phyloP scores from a whole-genome alignment of 2,888 invertebrate genomes.

The Microplitis deprimator region DNA sequence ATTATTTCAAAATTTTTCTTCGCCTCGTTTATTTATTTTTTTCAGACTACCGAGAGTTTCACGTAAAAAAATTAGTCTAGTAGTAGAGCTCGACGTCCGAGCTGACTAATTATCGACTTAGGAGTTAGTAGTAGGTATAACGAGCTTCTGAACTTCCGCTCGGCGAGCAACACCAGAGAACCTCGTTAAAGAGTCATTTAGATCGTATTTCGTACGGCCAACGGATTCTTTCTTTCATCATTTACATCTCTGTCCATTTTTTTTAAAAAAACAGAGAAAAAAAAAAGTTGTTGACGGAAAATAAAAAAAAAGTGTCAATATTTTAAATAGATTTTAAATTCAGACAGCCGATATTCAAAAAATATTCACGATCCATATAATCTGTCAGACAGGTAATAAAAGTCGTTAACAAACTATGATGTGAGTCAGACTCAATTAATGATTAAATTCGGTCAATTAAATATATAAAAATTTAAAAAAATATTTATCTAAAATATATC shows the following conservation, averaged over 20 bases:
- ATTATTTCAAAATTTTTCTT: too few species aligned
- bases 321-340: neutral
- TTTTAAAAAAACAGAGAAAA: neutral
- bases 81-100: constrained; percentile 36
- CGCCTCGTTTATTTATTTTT: neutral
- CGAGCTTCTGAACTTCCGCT: constrained; percentile 23
- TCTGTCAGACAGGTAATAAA: constrained; percentile 35
- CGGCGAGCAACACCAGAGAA: constrained; percentile 1
- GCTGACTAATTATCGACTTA: constrained; percentile 19
- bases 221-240: constrained; percentile 19
- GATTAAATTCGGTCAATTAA: constrained; percentile 37
- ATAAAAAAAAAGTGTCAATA: too few species aligned
- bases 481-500: too few species aligned
- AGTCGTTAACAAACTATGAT: constrained; percentile 25
- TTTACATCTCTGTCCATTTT: neutral
- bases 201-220: constrained; percentile 13
- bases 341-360: neutral
- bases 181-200: constrained; percentile 34
- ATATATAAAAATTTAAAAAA: constrained; percentile 1
- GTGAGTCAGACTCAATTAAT: constrained; percentile 7
- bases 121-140: neutral
- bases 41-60: neutral
- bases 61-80: neutral
- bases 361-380: constrained; percentile 16
- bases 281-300: neutral